Evolutionary conservation across 2,113 vertebrate genomes (phyloP), one percentile per base, ranked within the genome.

Genomic region (Okapia johnstoni): DNA sequence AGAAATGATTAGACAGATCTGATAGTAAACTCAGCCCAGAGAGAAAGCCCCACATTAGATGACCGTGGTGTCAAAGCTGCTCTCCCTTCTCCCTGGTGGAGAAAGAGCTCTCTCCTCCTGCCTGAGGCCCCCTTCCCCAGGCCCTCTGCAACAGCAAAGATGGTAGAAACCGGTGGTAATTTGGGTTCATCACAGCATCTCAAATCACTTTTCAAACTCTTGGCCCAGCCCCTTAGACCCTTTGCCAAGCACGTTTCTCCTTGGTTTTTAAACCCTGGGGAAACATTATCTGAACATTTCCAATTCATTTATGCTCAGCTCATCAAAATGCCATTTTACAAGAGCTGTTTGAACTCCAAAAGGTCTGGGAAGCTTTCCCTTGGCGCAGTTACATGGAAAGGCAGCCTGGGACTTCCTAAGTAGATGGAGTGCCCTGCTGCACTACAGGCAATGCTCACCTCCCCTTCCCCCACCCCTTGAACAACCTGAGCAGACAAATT

Each of bases 261-360:
- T 95, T 7, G 0, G 85, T 88, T 96, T 97, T 94, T 88, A 94
- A 95, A 94, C 97, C 61, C 97, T 92, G 55, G 96, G 94, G 96
- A 98, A 97, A 98, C 93, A 90, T 95, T 97, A 94, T 98, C 97
- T 97, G 95, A 95, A 95, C 96, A 94, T 94, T 98, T 98, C 95
- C 97, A 98, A 97, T 86, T 96, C 94, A 55, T 95, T 98, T 97
- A 94, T 94, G 95, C 96, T 97, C 97, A 98, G 90, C 70, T 98
- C 98, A 98, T 98, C 97, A 98, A 98, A 97, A 98, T 95, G 88
- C 97, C 93, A 89, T 97, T 98, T 97, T 98, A 94, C 91, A 95
- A 97, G 95, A 88, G 85, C 94, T 60, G 50, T 95, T 84, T 96
- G 94, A 95, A 94, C 88, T 95, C 90, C 86, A 48, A 90, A 88